Conservation (phyloP, 2,797 vertebrate species). For the Danio albolineatus region DNA sequence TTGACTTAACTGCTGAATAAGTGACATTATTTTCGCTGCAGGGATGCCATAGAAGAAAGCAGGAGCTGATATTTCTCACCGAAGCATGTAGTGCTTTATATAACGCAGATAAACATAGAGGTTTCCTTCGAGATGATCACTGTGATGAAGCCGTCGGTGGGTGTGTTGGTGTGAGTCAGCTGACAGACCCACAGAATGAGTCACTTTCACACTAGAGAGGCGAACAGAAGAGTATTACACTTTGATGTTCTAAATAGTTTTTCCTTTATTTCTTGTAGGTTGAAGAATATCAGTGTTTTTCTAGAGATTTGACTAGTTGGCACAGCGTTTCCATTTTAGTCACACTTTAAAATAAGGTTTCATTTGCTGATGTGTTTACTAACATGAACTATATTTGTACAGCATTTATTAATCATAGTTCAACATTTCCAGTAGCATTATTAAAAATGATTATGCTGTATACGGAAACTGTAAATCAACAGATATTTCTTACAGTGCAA, state of each 20-base stretch:
- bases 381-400: too few species aligned
- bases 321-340: too few species aligned
- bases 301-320: neutral
- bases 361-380: too few species aligned
- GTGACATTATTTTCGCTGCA: neutral
- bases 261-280: neutral
- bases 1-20: constrained; percentile 1
- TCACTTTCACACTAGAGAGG: neutral
- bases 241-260: neutral
- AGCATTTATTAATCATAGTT: too few species aligned
- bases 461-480: too few species aligned
- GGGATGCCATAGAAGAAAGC: neutral
- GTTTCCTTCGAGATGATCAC: constrained; percentile 3
- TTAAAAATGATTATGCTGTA: too few species aligned
- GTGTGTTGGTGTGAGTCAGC: constrained; percentile 17
- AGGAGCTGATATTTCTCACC: neutral
- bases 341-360: too few species aligned
- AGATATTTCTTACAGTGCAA: too few species aligned
- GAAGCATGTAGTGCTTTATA: neutral
- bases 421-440: too few species aligned
- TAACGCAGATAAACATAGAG: constrained; percentile 20
- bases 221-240: neutral
- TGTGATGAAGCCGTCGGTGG: constrained; percentile 10
- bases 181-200: constrained; percentile 26
- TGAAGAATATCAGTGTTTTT: neutral